Conservation (phyloP, 2,113 vertebrate genomes). For the Neopipo cinnamomea region DNA sequence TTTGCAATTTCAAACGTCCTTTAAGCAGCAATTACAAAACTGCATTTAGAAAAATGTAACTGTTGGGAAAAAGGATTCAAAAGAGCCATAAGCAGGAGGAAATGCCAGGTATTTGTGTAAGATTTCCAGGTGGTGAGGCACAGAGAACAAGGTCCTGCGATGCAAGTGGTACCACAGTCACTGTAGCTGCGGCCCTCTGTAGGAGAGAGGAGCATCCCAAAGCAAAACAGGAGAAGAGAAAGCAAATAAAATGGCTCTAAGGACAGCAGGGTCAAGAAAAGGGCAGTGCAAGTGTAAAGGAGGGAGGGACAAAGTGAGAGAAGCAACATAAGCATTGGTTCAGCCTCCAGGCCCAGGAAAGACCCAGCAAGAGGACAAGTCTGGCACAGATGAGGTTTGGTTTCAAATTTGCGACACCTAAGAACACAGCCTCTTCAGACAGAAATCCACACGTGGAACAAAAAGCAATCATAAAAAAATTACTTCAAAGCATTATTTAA, state of each 20-base stretch:
- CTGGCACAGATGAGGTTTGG: not conserved
- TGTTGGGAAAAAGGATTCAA: not conserved
- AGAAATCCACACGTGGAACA: not conserved
- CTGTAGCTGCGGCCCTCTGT: accelerated
- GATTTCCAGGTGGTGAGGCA: not conserved
- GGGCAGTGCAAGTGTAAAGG: not conserved
- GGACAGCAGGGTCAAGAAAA: not conserved
- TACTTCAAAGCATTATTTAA: conserved; percentile 31
- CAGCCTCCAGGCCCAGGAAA: not conserved
- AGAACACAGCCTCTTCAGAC: not conserved
- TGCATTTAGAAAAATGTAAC: not conserved
- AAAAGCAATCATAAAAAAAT: not conserved
- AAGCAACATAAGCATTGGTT: not conserved
- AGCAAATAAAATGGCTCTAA: not conserved
- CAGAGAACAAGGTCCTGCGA: not conserved
- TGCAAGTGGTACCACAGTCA: not conserved
- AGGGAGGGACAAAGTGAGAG: not conserved
- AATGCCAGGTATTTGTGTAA: not conserved
- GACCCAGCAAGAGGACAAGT: not conserved
- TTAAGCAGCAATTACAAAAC: not conserved
- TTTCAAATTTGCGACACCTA: not conserved
- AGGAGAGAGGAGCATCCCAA: not conserved
- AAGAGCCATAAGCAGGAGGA: not conserved
- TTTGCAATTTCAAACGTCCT: not conserved
- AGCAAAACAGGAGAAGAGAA: not conserved